Conservation (phyloP, 1,140 invertebrate genomes). For the Anadara kagoshimensis region DNA sequence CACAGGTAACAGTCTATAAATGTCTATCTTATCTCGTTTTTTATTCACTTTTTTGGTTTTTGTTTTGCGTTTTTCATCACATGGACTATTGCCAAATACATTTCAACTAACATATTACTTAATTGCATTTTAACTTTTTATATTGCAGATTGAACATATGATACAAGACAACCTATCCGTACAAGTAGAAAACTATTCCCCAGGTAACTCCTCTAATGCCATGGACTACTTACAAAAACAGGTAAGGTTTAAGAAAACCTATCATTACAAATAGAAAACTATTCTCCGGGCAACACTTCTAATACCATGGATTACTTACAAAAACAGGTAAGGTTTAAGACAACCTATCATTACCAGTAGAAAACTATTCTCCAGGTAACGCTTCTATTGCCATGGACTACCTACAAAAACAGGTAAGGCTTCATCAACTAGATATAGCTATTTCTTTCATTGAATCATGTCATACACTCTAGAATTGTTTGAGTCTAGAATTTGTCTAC, state of each 20-base stretch:
- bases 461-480: too few relatives aligned
- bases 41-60: neutral
- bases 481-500: too few relatives aligned
- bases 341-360: conserved; percentile 31
- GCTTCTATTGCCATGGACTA: conserved; percentile 43
- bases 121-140: too few relatives aligned
- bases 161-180: conserved; percentile 26
- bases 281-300: conserved; percentile 26
- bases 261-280: conserved; percentile 36
- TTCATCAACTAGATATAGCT: too few relatives aligned
- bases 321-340: conserved; percentile 43
- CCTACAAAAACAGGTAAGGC: conserved; percentile 47
- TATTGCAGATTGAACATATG: conserved; percentile 48
- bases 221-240: conserved; percentile 49
- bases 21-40: too few relatives aligned
- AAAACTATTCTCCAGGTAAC: conserved; percentile 30
- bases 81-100: neutral
- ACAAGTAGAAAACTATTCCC: conserved; percentile 39
- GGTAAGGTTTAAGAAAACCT: conserved; percentile 40
- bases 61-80: neutral
- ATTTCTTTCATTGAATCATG: too few relatives aligned
- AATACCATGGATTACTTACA: conserved; percentile 46
- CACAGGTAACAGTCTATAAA: too few relatives aligned
- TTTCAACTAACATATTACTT: too few relatives aligned
- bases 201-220: conserved; percentile 23